Evolutionary conservation across 2,113 vertebrate species (phyloP).

Genomic region (pig (Sus scrofa)): T2T-Sscrofa CM000814.6:124402501-124403000

Average conservation of each 20-base stretch:
- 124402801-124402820: not conserved
- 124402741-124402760: not conserved
- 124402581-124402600: not conserved
- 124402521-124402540: not conserved
- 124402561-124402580: not conserved
- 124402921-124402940: slow-evolving; percentile 50
- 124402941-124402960: slow-evolving; percentile 51
- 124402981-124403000: slow-evolving; percentile 32
- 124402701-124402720: not conserved
- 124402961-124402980: slow-evolving; percentile 70
- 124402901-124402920: slow-evolving; percentile 57
- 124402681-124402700: slow-evolving; percentile 39
- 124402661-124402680: not conserved
- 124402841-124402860: slow-evolving; percentile 15
- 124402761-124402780: not conserved
- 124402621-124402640: slow-evolving; percentile 8
- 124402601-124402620: not conserved
- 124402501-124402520: not conserved
- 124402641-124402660: not conserved
- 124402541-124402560: not conserved
- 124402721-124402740: slow-evolving; percentile 12
- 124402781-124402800: not conserved
- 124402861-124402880: not conserved
- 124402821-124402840: not conserved
- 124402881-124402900: not conserved